Conservation (phyloP, 2,113 vertebrate species). For the Clupea harengus region DNA sequence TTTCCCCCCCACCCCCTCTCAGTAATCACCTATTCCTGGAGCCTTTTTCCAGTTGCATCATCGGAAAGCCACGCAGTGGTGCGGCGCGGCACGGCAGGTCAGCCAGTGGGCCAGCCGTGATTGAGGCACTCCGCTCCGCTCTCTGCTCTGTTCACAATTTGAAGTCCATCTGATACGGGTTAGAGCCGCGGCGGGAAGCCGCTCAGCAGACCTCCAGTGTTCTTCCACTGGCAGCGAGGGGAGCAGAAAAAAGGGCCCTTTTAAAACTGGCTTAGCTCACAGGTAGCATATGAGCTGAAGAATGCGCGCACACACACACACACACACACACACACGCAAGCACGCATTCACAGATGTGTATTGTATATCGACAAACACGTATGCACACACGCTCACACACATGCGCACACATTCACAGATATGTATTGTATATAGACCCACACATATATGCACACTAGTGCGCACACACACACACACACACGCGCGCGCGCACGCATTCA, state of each 20-base stretch:
- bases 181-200: conserved; percentile 44
- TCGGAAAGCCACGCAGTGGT: conserved; percentile 65
- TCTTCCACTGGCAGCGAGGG: background rate
- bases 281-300: background rate
- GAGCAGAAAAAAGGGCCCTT: no score
- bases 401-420: background rate
- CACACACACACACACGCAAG: background rate
- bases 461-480: background rate
- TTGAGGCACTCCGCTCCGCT: conserved; percentile 48
- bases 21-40: conserved; percentile 78
- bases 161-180: conserved; percentile 62
- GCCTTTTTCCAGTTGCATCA: conserved; percentile 78
- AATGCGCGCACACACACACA: background rate
- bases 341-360: background rate
- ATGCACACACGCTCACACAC: background rate
- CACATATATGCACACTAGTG: background rate
- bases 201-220: conserved; percentile 22
- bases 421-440: background rate
- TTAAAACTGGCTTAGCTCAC: background rate
- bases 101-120: conserved; percentile 53
- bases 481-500: no score
- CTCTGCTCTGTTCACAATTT: background rate
- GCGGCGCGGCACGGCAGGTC: conserved; percentile 42
- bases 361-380: background rate
- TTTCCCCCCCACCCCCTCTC: conserved; percentile 49